Evolutionary conservation across 2,113 vertebrate species (phyloP).

Genomic region (Climacteris rufus): DNA sequence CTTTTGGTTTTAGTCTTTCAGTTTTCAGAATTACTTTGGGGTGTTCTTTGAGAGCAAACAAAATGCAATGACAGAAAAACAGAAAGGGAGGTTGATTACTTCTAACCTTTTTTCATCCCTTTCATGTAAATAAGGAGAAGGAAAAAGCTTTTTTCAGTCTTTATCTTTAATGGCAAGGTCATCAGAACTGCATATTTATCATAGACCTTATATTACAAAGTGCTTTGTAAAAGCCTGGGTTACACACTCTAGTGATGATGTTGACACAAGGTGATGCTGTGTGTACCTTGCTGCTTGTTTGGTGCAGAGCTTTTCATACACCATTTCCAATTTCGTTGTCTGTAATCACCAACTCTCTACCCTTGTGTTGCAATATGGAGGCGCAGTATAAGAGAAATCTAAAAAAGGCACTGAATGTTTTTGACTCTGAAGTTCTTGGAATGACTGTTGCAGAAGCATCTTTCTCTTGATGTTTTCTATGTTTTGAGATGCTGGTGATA

Average conservation of each 20-base stretch:
- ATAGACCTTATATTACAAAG: neutral
- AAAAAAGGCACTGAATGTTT: neutral
- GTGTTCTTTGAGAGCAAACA: neutral
- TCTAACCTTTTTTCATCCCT: neutral
- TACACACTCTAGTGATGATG: neutral
- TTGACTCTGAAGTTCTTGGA: neutral
- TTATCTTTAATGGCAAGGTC: neutral
- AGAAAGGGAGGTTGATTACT: neutral
- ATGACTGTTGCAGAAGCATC: neutral
- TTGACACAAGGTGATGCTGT: neutral
- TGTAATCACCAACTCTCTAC: neutral
- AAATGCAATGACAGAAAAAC: neutral
- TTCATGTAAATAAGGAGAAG: neutral
- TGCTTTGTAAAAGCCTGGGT: neutral
- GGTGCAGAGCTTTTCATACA: neutral
- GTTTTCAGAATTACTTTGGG: neutral
- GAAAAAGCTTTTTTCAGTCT: neutral
- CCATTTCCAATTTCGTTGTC: neutral
- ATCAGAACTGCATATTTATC: neutral
- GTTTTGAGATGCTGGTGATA: neutral
- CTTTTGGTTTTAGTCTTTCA: neutral
- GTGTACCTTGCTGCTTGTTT: neutral
- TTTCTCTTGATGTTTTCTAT: neutral
- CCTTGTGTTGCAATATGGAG: neutral
- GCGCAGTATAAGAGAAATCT: neutral